Percentiles rank a stretch among this genome's conserved stretches.
phyloP scores from a whole-genome alignment of 2,888 invertebrate genomes.

The Volucella inanis region DNA sequence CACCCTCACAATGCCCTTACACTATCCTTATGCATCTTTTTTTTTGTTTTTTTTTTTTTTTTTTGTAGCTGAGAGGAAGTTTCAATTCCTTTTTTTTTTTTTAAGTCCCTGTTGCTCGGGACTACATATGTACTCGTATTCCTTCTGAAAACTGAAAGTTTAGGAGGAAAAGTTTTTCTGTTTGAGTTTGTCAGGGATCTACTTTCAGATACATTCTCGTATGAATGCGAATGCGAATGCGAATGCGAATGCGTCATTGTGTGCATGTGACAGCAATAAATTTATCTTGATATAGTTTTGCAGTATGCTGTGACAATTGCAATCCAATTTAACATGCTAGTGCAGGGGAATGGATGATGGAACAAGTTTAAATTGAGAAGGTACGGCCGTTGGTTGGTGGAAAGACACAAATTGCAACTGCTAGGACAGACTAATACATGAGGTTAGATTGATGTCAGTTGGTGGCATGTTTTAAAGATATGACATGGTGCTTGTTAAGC shows the following conservation, averaged over 20 bases:
- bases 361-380: slow-evolving; percentile 31
- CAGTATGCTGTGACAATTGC: slow-evolving; percentile 54
- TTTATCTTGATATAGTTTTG: slow-evolving; percentile 55
- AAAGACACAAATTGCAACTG: slow-evolving; percentile 6
- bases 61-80: slow-evolving; percentile 22
- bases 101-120: slow-evolving; percentile 26
- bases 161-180: slow-evolving; percentile 21
- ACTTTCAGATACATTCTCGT: neutral
- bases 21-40: slow-evolving; percentile 43
- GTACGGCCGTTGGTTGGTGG: neutral
- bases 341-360: neutral
- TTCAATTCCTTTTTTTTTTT: slow-evolving; percentile 28
- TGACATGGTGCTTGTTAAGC: slow-evolving; percentile 3
- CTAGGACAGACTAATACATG: slow-evolving; percentile 28
- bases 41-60: slow-evolving; percentile 9
- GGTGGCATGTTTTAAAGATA: neutral
- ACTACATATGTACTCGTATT: too few species aligned
- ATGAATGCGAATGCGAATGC: neutral
- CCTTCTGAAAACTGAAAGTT: neutral
- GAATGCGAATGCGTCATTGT: slow-evolving; percentile 1
- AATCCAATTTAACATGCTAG: slow-evolving; percentile 65
- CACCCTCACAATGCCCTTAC: slow-evolving; percentile 26
- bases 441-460: slow-evolving; percentile 35
- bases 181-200: neutral
- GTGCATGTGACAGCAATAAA: slow-evolving; percentile 59